phyloP scores from a whole-genome alignment of 2,113 vertebrate species.

The Tupaia chinensis region DNA sequence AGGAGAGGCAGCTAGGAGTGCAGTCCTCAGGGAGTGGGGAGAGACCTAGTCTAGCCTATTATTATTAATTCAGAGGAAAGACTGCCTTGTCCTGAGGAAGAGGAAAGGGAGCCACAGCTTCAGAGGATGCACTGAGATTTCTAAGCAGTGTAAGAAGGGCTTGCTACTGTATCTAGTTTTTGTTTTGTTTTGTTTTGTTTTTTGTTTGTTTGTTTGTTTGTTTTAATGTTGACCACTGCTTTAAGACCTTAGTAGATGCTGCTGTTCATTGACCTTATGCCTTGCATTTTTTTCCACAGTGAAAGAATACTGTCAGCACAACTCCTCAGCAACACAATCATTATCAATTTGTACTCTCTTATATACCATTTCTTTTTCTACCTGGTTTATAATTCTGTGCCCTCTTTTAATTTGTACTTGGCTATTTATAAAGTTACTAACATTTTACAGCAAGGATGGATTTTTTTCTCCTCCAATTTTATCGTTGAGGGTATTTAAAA shows the following conservation, averaged over 20 bases:
- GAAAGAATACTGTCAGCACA: neutral
- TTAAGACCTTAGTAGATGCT: conserved; percentile 25
- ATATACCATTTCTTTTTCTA: conserved; percentile 46
- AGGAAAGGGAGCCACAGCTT: neutral
- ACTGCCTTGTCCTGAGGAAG: neutral
- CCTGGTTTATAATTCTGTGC: conserved; percentile 30
- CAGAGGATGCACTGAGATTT: conserved; percentile 26
- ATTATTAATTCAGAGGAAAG: conserved; percentile 34
- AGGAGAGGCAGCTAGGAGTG: neutral
- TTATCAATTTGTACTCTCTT: conserved; percentile 57
- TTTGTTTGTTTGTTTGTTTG: neutral
- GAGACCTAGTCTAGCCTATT: neutral
- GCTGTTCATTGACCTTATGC: neutral
- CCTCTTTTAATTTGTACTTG: conserved; percentile 53
- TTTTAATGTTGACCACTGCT: conserved; percentile 32
- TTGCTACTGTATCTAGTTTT: conserved; percentile 22
- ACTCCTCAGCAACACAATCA: conserved; percentile 21
- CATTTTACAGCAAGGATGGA: conserved; percentile 2
- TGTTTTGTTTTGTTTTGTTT: conserved; percentile 48
- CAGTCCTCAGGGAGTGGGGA: neutral
- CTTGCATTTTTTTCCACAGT: neutral
- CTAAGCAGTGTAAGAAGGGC: neutral
- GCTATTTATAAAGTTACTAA: conserved; percentile 38
- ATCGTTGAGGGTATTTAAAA: conserved; percentile 36
- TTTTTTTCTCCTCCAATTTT: conserved; percentile 29